Conservation (phyloP, 2,113 vertebrate genomes). For the Tautogolabrus adspersus region DNA sequence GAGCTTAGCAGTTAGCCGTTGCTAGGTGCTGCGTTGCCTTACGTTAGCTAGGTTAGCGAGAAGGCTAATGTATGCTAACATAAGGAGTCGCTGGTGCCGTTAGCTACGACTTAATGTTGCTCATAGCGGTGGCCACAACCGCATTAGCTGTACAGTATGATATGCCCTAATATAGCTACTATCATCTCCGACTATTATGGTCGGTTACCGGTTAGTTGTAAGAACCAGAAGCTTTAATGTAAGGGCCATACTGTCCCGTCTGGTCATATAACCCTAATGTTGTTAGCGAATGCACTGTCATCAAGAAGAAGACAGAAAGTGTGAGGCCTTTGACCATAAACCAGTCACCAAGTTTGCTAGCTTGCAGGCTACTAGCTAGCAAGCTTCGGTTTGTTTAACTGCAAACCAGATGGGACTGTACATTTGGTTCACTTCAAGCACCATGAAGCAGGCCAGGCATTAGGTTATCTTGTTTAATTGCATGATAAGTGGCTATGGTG, state of each 20-base stretch:
- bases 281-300: constrained; percentile 81
- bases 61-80: constrained; percentile 61
- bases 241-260: constrained; percentile 25
- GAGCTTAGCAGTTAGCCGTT: constrained; percentile 67
- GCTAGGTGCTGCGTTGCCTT: constrained; percentile 63
- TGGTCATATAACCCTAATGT: constrained; percentile 25
- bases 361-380: constrained; percentile 22
- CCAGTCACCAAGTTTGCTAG: constrained; percentile 42
- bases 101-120: not conserved
- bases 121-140: no score
- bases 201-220: not conserved
- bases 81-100: constrained; percentile 10
- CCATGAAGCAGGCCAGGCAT: not conserved
- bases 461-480: not conserved
- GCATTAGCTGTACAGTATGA: not conserved
- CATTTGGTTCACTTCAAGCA: not conserved
- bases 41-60: constrained; percentile 45
- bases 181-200: no score
- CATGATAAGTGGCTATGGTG: constrained; percentile 13
- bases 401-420: constrained; percentile 9
- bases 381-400: constrained; percentile 7
- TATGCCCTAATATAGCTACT: not conserved
- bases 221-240: not conserved
- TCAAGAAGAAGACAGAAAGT: constrained; percentile 70
- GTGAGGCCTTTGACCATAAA: constrained; percentile 70